Conservation (phyloP, 2,888 invertebrate genomes). For the Rhagonycha lutea region DNA sequence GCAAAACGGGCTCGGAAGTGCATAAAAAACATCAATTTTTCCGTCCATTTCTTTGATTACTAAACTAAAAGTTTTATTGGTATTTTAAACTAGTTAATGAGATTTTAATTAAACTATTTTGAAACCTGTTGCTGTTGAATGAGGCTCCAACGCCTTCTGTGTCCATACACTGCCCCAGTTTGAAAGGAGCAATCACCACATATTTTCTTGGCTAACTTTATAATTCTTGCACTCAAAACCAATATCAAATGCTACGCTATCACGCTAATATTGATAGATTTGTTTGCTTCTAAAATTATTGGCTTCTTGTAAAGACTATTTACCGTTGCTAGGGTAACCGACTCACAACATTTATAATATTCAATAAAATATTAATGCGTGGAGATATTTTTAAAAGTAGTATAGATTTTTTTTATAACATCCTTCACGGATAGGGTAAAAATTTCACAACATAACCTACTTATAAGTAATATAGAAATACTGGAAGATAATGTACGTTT, state of each 20-base stretch:
- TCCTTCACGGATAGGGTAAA: background rate
- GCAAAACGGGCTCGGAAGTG: constrained; percentile 67
- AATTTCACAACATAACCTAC: background rate
- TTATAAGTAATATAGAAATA: background rate
- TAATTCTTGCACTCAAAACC: background rate
- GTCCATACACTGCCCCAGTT: constrained; percentile 54
- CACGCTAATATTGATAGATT: background rate
- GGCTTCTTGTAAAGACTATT: background rate
- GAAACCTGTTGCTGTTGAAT: constrained; percentile 13
- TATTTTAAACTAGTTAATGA: background rate
- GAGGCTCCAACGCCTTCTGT: constrained; percentile 47
- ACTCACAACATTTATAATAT: background rate
- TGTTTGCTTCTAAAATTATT: background rate
- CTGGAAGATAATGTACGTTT: too few relatives aligned
- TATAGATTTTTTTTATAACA: background rate
- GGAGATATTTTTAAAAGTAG: background rate
- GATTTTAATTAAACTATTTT: constrained; percentile 4
- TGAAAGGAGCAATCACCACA: constrained; percentile 27
- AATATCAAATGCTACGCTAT: background rate
- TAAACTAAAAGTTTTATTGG: background rate
- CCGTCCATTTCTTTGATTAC: constrained; percentile 31
- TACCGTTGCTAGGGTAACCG: background rate
- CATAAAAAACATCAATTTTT: constrained; percentile 66
- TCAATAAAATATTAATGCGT: background rate
- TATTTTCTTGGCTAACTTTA: background rate